These are phyloP conservation scores for Phasianus colchicus DNA, from an alignment of 2,113 vertebrate genomes.

Conservation along the genomic window DNA sequence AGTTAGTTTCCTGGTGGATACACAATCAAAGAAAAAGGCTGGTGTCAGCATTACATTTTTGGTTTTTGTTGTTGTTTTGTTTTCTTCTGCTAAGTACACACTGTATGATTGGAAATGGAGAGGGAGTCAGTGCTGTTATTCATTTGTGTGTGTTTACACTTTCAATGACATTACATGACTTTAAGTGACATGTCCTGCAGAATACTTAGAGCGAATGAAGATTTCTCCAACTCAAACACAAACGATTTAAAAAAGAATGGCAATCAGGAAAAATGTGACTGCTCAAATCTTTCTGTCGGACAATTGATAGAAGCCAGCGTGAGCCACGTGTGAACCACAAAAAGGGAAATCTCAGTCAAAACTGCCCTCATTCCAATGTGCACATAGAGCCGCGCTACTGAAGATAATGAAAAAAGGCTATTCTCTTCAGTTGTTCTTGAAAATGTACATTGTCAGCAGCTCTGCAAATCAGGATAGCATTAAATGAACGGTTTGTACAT, in stretches of 20 bases:
- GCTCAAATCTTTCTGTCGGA: not conserved
- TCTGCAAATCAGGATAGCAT: not conserved
- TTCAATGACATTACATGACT: not conserved
- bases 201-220: not conserved
- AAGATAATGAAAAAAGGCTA: not conserved
- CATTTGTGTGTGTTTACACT: not conserved
- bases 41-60: not conserved
- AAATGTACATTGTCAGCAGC: not conserved
- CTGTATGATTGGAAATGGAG: not conserved
- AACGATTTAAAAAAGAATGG: not conserved
- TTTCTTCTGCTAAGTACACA: not conserved
- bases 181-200: not conserved
- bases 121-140: not conserved
- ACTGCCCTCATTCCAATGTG: not conserved
- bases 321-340: not conserved
- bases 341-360: not conserved
- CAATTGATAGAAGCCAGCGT: not conserved
- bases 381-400: not conserved
- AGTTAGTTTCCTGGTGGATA: constrained; percentile 21
- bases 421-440: not conserved
- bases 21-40: not conserved
- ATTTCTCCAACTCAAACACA: not conserved
- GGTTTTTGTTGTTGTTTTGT: not conserved
- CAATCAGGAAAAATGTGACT: not conserved
- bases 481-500: not conserved